phyloP scores from a whole-genome alignment of 2,888 invertebrate genomes.

The Phaedon cochleariae region DNA sequence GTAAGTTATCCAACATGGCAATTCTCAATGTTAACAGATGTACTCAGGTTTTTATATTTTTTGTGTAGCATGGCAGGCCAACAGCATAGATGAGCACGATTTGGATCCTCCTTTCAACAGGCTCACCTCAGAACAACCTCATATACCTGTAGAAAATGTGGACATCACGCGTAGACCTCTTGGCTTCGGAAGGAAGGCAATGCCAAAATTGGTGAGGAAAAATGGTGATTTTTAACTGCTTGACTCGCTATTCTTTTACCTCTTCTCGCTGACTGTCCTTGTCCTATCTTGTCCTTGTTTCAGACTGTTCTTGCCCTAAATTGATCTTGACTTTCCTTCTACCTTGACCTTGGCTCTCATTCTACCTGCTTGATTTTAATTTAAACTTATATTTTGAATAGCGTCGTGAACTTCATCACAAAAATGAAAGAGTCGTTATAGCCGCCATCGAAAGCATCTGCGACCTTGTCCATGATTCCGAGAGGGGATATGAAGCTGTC shows the following conservation, averaged over 20 bases:
- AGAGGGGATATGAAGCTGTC: conserved; percentile 61
- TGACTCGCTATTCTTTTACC: too few species aligned
- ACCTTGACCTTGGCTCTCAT: too few species aligned
- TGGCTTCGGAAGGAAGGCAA: conserved; percentile 61
- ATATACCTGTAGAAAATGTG: conserved; percentile 58
- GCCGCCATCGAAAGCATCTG: conserved; percentile 61
- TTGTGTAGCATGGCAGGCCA: conserved; percentile 29
- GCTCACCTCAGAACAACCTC: conserved; percentile 59
- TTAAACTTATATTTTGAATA: conserved; percentile 36
- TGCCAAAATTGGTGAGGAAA: conserved; percentile 59
- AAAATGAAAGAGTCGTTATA: conserved; percentile 53
- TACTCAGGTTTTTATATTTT: conserved; percentile 13
- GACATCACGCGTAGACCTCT: conserved; percentile 60
- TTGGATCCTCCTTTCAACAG: conserved; percentile 55
- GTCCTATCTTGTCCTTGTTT: too few species aligned
- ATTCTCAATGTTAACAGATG: background rate
- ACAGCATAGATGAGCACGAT: conserved; percentile 48
- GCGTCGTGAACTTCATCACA: conserved; percentile 59
- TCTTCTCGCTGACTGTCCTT: too few species aligned
- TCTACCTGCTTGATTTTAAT: background rate
- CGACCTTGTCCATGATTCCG: conserved; percentile 62
- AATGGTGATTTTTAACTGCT: too few species aligned
- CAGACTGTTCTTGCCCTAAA: too few species aligned
- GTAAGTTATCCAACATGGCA: conserved; percentile 17
- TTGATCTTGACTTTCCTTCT: too few species aligned